Conservation (phyloP, 2,797 vertebrate species). For the Coregonus sp. region DNA sequence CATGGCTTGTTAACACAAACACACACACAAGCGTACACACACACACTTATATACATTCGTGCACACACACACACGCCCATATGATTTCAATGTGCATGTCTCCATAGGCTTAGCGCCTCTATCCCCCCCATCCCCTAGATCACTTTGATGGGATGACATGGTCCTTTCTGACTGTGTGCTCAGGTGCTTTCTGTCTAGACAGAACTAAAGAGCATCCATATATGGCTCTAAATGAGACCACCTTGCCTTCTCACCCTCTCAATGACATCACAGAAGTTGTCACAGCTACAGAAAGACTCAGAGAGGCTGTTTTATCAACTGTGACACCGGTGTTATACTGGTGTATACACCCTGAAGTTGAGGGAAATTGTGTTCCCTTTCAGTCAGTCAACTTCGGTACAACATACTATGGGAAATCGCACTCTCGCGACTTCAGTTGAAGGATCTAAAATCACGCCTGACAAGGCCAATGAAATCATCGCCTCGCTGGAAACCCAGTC, state of each 20-base stretch:
- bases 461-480: too few relatives aligned
- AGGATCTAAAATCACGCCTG: too few relatives aligned
- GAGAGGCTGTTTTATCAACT: not conserved
- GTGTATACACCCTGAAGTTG: too few relatives aligned
- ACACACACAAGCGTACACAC: too few relatives aligned
- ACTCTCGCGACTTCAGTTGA: too few relatives aligned
- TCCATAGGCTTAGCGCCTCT: not conserved
- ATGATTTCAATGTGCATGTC: not conserved
- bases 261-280: constrained; percentile 24
- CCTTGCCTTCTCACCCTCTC: not conserved
- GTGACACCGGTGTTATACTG: too few relatives aligned
- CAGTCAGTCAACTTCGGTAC: too few relatives aligned
- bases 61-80: not conserved
- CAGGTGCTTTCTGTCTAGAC: constrained; percentile 42
- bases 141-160: not conserved
- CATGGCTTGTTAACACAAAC: not conserved
- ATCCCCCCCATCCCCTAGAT: not conserved
- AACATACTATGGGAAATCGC: too few relatives aligned
- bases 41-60: not conserved
- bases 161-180: constrained; percentile 1
- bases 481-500: too few relatives aligned
- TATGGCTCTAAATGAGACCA: constrained; percentile 12
- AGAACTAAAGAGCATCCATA: too few relatives aligned
- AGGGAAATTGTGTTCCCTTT: too few relatives aligned
- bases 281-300: constrained; percentile 30